A percentile compares a stretch with the other conserved stretches of the same genome.
Conservation (phyloP, 2,888 invertebrate species). For the Leucophenga maculata region DNA sequence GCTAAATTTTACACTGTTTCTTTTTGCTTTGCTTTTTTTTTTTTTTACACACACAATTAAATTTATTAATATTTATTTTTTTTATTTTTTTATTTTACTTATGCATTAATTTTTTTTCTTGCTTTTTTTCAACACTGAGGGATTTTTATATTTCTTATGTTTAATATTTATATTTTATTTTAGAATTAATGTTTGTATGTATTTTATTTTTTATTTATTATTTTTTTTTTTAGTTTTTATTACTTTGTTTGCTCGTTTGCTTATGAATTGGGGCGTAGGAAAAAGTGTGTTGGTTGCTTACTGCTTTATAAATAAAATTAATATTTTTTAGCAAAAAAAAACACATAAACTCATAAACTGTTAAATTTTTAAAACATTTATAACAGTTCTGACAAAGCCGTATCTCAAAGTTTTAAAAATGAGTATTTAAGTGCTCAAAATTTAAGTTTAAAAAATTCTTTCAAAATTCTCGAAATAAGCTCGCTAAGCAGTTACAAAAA, state of each 20-base stretch:
- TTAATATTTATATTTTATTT: neutral
- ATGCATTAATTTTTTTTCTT: neutral
- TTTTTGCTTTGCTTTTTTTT: constrained; percentile 48
- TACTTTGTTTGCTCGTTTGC: neutral
- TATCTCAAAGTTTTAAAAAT: too few relatives aligned
- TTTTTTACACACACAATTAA: constrained; percentile 2
- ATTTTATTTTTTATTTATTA: neutral
- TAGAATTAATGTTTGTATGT: neutral
- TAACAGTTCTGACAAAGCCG: too few relatives aligned
- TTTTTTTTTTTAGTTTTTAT: neutral
- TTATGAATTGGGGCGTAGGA: neutral
- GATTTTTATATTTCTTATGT: constrained; percentile 5
- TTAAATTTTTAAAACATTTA: too few relatives aligned
- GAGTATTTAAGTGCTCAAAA: too few relatives aligned
- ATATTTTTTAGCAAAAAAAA: too few relatives aligned
- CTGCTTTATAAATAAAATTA: too few relatives aligned
- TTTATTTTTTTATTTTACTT: neutral
- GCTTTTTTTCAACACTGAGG: constrained; percentile 9
- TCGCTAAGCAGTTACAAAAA: too few relatives aligned
- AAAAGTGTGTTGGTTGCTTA: too few relatives aligned
- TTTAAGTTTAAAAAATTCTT: too few relatives aligned
- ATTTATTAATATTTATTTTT: constrained; percentile 1
- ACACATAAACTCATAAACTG: too few relatives aligned
- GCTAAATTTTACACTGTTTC: constrained; percentile 45
- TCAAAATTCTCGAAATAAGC: too few relatives aligned